Base-by-base conservation (phyloP, 1,140 invertebrate species). In the Panagrolaimus sp. region DNA sequence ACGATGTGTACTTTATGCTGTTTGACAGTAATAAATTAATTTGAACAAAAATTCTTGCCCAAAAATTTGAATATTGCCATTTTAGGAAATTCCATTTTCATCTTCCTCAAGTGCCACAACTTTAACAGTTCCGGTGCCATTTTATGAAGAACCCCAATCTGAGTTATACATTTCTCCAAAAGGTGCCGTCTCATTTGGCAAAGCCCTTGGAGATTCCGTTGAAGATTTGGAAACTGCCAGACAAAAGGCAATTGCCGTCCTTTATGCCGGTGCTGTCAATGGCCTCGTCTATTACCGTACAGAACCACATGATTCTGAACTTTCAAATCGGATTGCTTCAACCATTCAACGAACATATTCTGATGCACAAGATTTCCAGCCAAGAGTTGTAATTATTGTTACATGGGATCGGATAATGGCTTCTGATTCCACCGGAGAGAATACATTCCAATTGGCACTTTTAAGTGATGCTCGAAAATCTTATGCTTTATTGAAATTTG, bases 211-310 rank as follows among this genome's bases (percentile, higher is more conserved):
- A n/a, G 24, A 24, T 67, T 26, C 46, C 15, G 63, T 28, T n/a
- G 17, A 44, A 10, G 64, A 26, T 45, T 15, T 38, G 9, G 14
- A 43, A 32, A 38, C 14, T 15, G 15, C 70, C 70, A 7, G 12
- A 32, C 21, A 26, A 3, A 68, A 32, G 14, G 68, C 48, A 3
- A 70, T 70, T 55, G 68, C 68, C 17, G 43, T 67, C 4, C 45
- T 63, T 17, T 70, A 70, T 44, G 63, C 68, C 7, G 43, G 43
- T 14, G 47, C 68, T 15, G 67, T 43, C 10, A 38, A 38, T 15
- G 68, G 68, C 10, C 55, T 68, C 28, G 43, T 70, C 15, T 70
- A 70, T 17, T 70, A 67, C n/a, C 43, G 68, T 14, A 38, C 66
- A 68, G 38, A 24, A 14, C 38, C 67, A 2, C 17, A 64, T 21